Base-by-base conservation (phyloP, 2,888 invertebrate species). In the Hedychridium roseum region DNA sequence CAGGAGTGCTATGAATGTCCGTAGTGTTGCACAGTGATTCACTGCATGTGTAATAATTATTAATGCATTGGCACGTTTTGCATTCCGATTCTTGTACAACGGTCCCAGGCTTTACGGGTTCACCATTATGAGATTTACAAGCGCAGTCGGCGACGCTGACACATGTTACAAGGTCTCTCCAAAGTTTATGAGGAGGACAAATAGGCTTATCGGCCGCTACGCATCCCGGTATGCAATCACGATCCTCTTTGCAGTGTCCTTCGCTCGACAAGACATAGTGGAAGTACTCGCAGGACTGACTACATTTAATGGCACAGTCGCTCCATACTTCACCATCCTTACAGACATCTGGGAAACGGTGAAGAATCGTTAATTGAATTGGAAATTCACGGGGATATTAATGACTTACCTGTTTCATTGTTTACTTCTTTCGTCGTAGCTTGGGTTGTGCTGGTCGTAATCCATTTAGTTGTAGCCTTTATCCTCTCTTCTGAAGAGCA, bases 61-160 rank as follows among this genome's bases (percentile, higher is more conserved):
- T 84, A 4, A 91, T 80, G 65, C 94, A 94, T 63, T 92, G 92
- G 68, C 94, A 94, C 9, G 85, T 82, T 64, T 86, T 84, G 68
- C 90, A 91, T 0, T 85, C 85, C 1, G 81, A 80, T 63, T 86
- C 85, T 9, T 78, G 65, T 2, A 84, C 74, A 0, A 87, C 83
- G 40, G 85, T 85, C 12, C 90, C 89, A 0, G 94, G 92, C 86
- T 87, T 86, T 2, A 92, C 81, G 6, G 86, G 80, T 35, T 82
- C 79, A 15, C 89, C 89, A 11, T 85, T 76, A 9, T 82, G 81
- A 28, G 88, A 85, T 46, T 83, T 81, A 71, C 94, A 95, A 7
- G 90, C 86, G 68, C 94, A 95, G 68, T 92, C 88, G 27, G 85
- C 83, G 9, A 82, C 72, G 0, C 85, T 80, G 1, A 93, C 91